A percentile compares a stretch with the other conserved stretches of the same genome.
phyloP scores from a whole-genome alignment of 2,113 vertebrate species.

The Tupaia chinensis region DNA sequence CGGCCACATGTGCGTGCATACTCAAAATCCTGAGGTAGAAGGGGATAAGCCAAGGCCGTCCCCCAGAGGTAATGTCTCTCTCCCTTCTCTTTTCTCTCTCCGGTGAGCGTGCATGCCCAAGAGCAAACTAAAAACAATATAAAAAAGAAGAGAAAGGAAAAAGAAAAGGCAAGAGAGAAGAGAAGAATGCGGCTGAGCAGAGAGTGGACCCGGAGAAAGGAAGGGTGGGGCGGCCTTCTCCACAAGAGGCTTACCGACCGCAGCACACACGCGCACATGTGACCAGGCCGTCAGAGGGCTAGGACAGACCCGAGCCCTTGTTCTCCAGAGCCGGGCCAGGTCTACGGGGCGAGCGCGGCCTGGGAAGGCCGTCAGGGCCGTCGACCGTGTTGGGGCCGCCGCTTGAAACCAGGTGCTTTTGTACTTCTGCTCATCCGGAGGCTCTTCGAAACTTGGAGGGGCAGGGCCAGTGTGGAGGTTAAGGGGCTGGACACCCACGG shows the following conservation, averaged over 20 bases:
- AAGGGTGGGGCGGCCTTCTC: not conserved
- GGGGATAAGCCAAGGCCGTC: too few species aligned
- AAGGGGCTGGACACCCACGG: too few species aligned
- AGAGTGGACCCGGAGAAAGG: not conserved
- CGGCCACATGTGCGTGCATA: too few species aligned
- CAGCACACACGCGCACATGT: too few species aligned
- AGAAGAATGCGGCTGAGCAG: not conserved
- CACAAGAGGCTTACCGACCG: not conserved
- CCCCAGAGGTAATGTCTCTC: too few species aligned
- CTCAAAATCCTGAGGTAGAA: too few species aligned
- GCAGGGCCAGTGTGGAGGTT: too few species aligned
- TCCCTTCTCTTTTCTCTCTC: too few species aligned
- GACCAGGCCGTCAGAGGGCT: too few species aligned
- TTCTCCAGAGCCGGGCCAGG: not conserved
- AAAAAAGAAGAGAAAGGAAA: too few species aligned
- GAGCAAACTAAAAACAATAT: too few species aligned
- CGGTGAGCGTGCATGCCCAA: too few species aligned
- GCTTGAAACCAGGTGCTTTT: not conserved
- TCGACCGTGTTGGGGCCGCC: rapidly evolving
- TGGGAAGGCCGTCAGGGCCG: not conserved
- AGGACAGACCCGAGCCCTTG: not conserved
- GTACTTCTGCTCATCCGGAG: not conserved
- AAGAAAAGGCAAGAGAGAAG: not conserved
- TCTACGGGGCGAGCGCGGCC: not conserved
- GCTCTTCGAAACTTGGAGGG: not conserved